Evolutionary conservation across 2,888 invertebrate genomes (phyloP).

Genomic region (Cryptus armator): DNA sequence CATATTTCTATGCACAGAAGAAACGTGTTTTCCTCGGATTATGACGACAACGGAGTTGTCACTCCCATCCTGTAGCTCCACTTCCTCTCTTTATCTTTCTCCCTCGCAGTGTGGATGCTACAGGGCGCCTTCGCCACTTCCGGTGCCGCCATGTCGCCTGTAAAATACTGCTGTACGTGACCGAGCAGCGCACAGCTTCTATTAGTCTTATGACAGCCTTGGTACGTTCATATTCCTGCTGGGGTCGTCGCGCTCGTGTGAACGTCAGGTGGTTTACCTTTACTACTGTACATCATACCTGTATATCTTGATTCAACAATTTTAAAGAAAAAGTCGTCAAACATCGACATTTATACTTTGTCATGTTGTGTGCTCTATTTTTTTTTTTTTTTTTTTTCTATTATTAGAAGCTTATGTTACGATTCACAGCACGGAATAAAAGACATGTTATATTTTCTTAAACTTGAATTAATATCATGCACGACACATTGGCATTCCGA

Average conservation of each 20-base stretch:
- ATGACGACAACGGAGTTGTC: conserved; percentile 55
- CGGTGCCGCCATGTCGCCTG: conserved; percentile 44
- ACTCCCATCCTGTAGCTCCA: conserved; percentile 4
- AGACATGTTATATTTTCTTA: neutral
- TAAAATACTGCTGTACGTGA: conserved; percentile 60
- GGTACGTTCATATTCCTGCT: conserved; percentile 33
- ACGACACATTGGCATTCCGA: neutral
- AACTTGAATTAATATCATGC: neutral
- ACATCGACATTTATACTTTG: neutral
- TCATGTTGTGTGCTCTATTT: neutral
- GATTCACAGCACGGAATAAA: too few relatives aligned
- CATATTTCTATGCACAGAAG: neutral
- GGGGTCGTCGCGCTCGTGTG: neutral
- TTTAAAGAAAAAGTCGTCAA: neutral
- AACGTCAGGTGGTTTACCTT: neutral
- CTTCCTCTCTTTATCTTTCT: neutral
- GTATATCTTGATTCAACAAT: neutral
- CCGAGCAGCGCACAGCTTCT: conserved; percentile 43
- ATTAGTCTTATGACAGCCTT: conserved; percentile 62
- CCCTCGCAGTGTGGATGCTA: neutral
- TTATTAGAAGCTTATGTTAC: too few relatives aligned
- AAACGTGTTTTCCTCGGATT: conserved; percentile 45
- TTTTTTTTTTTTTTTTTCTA: too few relatives aligned
- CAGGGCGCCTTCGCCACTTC: conserved; percentile 48
- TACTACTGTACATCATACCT: neutral